A percentile compares a stretch with the other conserved stretches of the same genome.
Evolutionary conservation across 2,113 vertebrate genomes (phyloP).

Genomic region (Periophthalmodon schlosseri): DNA sequence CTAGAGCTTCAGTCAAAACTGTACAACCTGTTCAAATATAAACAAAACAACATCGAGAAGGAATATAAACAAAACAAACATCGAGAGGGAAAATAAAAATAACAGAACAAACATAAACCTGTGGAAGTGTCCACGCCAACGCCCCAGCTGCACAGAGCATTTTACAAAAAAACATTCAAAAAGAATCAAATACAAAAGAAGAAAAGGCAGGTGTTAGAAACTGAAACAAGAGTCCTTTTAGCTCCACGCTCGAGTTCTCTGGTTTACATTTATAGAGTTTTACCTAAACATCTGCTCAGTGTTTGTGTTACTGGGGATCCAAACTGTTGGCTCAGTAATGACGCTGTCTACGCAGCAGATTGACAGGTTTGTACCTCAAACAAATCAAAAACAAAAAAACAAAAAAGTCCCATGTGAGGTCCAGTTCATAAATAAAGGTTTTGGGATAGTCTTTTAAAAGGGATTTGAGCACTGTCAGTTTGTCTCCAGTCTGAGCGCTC

Average conservation of each 20-base stretch:
- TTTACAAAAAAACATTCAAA: constrained; percentile 72
- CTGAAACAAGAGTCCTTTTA: constrained; percentile 76
- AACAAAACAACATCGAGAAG: constrained; percentile 76
- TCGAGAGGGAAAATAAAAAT: constrained; percentile 59
- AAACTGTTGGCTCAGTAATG: constrained; percentile 30
- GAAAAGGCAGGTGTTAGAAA: constrained; percentile 84
- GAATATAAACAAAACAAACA: constrained; percentile 81
- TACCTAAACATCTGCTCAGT: constrained; percentile 41
- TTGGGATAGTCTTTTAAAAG: constrained; percentile 3
- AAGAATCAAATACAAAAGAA: constrained; percentile 75
- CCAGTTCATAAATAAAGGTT: constrained; percentile 50
- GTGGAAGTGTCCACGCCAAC: constrained; percentile 79
- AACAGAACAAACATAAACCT: constrained; percentile 79
- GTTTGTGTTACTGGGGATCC: constrained; percentile 25
- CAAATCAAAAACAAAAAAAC: neutral
- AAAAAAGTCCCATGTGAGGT: constrained; percentile 17
- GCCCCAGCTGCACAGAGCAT: constrained; percentile 52
- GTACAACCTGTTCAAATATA: constrained; percentile 79
- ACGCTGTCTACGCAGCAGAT: constrained; percentile 21
- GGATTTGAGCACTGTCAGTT: constrained; percentile 8
- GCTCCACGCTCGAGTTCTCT: constrained; percentile 52
- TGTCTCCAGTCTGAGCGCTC: constrained; percentile 66
- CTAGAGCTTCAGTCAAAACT: constrained; percentile 83
- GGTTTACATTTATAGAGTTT: constrained; percentile 30
- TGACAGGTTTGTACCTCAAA: constrained; percentile 31